Base-by-base conservation (phyloP, 2,888 invertebrate species). In the Chrysolina oricalcia region DNA sequence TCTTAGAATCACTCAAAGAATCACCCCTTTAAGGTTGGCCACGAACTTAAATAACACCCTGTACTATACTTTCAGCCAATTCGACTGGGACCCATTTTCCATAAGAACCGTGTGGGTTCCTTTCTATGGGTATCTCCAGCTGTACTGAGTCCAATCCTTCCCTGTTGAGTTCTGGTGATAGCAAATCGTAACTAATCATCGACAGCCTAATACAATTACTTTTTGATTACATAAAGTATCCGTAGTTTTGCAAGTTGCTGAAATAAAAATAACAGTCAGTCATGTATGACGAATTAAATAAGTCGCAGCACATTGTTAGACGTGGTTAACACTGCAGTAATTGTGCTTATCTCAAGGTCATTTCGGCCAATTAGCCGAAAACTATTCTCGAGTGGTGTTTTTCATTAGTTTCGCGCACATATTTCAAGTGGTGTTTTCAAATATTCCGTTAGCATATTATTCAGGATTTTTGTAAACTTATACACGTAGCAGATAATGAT, bases 301-400 rank as follows among this genome's bases (percentile, higher is more conserved):
- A 53, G 17, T 53, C 50, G 19, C 50, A 19, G 19, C 21, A 53
- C 50, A 53, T 19, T 21, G 48, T 21, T 53, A 53, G 53, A 53
- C 53, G 21, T 13, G 53, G 53, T 53, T 53, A 53, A 53, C 53
- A 21, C 53, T 21, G 53, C 50, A 53, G 50, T 53, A 53, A 53
- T 53, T 53, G 53, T 13, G 53, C 53, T 53, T 53, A 53, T 53
- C 53, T 53, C 53, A 53, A 53, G 53, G 53, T 53, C 53, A 21
- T 10, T 53, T 10, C 13, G 21, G 11, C 19, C 21, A 53, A 53
- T 53, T 53, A 53, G 53, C 21, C 53, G 21, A 23, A 21, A 5
- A 53, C 4, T 13, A 19, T 53, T 53, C 53, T 53, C 53, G 11
- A 53, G 53, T 53, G 21, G 21, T 53, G 53, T 53, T 53, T 53